Evolutionary conservation across 2,888 invertebrate species (phyloP).

Genomic region (Parelbella ahira): DNA sequence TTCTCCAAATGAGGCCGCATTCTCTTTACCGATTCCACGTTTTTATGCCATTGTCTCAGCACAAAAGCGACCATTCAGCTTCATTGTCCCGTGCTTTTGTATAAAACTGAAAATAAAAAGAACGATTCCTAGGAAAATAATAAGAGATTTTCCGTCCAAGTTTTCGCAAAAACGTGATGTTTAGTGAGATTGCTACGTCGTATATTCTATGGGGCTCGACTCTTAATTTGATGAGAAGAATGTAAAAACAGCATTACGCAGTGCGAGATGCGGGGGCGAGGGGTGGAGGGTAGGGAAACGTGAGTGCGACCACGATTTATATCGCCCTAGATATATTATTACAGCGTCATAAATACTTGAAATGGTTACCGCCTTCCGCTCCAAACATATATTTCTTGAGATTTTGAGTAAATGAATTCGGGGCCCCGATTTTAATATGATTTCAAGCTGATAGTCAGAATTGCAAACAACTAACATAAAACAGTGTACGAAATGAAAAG

Average conservation of each 20-base stretch:
- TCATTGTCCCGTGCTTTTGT: slow-evolving; percentile 54
- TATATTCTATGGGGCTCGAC: slow-evolving; percentile 49
- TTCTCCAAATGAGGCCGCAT: slow-evolving; percentile 40
- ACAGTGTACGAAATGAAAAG: no score
- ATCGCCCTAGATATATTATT: slow-evolving; percentile 42
- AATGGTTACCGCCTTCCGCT: slow-evolving; percentile 10
- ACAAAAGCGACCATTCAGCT: slow-evolving; percentile 49
- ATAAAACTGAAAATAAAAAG: slow-evolving; percentile 40
- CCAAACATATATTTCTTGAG: slow-evolving; percentile 16
- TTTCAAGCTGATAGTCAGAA: no score
- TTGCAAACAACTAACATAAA: no score
- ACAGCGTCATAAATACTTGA: slow-evolving; percentile 20
- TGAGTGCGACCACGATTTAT: slow-evolving; percentile 50
- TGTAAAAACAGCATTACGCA: slow-evolving; percentile 61
- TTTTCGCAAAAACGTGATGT: slow-evolving; percentile 44
- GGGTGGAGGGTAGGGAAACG: slow-evolving; percentile 26
- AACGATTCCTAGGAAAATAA: slow-evolving; percentile 51
- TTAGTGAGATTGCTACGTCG: slow-evolving; percentile 55
- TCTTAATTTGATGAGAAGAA: slow-evolving; percentile 65
- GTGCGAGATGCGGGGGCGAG: slow-evolving; percentile 30
- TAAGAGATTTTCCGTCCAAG: slow-evolving; percentile 51
- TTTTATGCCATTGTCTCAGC: slow-evolving; percentile 48
- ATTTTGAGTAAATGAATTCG: slow-evolving; percentile 10
- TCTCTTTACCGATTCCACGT: slow-evolving; percentile 39
- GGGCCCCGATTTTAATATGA: not conserved